Conservation (phyloP, 1,140 invertebrate genomes). For the Choristoneura fumiferana region DNA sequence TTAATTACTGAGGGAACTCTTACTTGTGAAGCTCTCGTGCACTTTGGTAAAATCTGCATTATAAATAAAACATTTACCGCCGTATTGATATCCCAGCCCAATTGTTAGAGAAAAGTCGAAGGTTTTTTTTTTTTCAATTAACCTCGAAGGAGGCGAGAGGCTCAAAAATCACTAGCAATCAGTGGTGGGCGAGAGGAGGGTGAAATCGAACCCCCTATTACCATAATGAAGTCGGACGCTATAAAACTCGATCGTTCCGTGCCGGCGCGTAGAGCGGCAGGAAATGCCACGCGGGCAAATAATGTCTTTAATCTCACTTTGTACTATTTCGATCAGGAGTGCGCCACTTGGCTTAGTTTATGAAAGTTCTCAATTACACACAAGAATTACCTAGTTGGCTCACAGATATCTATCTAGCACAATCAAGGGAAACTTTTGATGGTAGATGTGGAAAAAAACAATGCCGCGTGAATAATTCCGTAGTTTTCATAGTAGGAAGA, state of each 20-base stretch:
- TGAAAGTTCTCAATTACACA: too few species aligned
- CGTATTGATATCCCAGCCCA: neutral
- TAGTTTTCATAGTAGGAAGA: too few species aligned
- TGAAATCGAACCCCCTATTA: conserved; percentile 60
- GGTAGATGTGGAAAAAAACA: too few species aligned
- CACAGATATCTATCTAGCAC: too few species aligned
- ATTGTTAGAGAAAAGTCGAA: neutral
- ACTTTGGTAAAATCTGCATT: neutral
- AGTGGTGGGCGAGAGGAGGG: conserved; percentile 27
- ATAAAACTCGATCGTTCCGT: conserved; percentile 52
- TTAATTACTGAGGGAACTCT: conserved; percentile 6
- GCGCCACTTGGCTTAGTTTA: too few species aligned
- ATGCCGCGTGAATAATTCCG: too few species aligned
- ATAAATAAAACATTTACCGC: neutral
- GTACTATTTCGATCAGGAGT: too few species aligned
- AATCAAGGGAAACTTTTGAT: too few species aligned
- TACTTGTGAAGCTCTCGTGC: too few species aligned
- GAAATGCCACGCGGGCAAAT: conserved; percentile 17
- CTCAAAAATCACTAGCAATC: conserved; percentile 31
- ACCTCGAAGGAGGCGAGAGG: conserved; percentile 3
- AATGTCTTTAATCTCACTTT: too few species aligned
- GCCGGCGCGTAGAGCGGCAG: neutral
- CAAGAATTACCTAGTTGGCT: too few species aligned
- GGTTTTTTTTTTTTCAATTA: conserved; percentile 10
- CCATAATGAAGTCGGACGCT: conserved; percentile 66